These are phyloP conservation scores for Tragulus kanchil DNA, from an alignment of 2,113 vertebrate genomes.

Conservation along the genomic window DNA sequence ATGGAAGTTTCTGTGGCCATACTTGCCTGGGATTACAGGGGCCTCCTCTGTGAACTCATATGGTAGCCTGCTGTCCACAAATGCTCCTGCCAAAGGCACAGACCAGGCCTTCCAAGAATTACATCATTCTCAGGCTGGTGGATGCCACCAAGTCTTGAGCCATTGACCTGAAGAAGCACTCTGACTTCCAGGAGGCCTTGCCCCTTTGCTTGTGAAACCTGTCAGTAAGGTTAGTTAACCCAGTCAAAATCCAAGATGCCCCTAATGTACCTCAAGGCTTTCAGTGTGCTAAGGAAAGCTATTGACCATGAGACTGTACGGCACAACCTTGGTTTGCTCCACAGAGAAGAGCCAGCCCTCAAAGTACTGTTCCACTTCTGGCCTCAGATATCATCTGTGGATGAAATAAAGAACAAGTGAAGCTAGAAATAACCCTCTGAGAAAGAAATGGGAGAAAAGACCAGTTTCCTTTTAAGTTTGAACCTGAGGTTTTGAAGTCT, in stretches of 20 bases:
- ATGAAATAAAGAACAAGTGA: not conserved
- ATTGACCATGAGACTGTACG: not conserved
- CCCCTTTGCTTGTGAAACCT: not conserved
- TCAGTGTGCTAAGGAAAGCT: not conserved
- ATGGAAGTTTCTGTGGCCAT: not conserved
- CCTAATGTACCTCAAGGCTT: not conserved
- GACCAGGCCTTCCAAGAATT: not conserved
- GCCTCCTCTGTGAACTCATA: not conserved
- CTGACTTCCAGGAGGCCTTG: not conserved
- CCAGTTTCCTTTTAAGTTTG: slow-evolving; percentile 26
- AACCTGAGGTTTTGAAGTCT: slow-evolving; percentile 51
- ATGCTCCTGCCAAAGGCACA: not conserved
- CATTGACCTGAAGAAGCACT: not conserved
- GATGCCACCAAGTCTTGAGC: not conserved
- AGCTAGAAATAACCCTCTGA: slow-evolving; percentile 26
- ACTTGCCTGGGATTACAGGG: not conserved
- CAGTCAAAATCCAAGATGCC: not conserved
- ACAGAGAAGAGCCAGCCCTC: not conserved
- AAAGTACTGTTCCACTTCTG: not conserved
- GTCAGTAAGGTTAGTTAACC: not conserved
- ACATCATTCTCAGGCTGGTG: not conserved
- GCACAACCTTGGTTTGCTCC: not conserved
- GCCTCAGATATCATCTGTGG: not conserved
- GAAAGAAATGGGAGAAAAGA: slow-evolving; percentile 7
- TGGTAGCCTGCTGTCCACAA: not conserved